Evolutionary conservation across 1,140 invertebrate genomes (phyloP), one percentile per base, ranked within the genome.

Genomic region (Micrasema longulum): DNA sequence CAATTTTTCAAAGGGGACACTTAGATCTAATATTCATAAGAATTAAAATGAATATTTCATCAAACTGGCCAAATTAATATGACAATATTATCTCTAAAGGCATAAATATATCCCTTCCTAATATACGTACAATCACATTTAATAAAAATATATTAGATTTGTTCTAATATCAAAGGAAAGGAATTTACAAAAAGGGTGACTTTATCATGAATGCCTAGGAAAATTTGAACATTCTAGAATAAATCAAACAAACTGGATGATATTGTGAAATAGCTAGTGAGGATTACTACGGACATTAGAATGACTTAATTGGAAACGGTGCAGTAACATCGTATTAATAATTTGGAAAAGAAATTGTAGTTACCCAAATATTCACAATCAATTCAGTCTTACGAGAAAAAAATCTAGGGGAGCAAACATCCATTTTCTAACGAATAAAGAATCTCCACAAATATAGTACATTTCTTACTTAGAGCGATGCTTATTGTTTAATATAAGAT

Each of bases 371-470:
- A 60, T 60, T 60, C 55, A 60, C 55, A 60, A 60, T 60, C 36
- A 41, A 60, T 60, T 60, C 55, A 60, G 55, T 60, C 55, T 60
- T 60, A 60, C 55, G 55, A 60, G 55, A 60, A 60, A 60, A 60
- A 60, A 60, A 60, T 60, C 36, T 60, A 60, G 55, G 35, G 55
- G 38, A 60, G 36, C 16, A 36, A 31, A 60, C 55, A 60, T 35
- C 38, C 55, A 60, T 60, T 35, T 38, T 18, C 16, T 41, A 41
- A 16, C 18, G 5, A 60, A 22, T 14, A 41, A 60, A 60, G 16
- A 60, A 60, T 38, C 12, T 60, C 55, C 55, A 60, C 55, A 60
- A 60, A 60, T 60, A 60, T 60, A 60, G 38, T 60, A 60, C 55
- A 60, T 43, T 60, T 60, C 55, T 60, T 60, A 60, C 36, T n/a